Evolutionary conservation across 2,113 vertebrate genomes (phyloP), one percentile per base, ranked within the genome.

Genomic region (Malurus alboscapulatus): DNA sequence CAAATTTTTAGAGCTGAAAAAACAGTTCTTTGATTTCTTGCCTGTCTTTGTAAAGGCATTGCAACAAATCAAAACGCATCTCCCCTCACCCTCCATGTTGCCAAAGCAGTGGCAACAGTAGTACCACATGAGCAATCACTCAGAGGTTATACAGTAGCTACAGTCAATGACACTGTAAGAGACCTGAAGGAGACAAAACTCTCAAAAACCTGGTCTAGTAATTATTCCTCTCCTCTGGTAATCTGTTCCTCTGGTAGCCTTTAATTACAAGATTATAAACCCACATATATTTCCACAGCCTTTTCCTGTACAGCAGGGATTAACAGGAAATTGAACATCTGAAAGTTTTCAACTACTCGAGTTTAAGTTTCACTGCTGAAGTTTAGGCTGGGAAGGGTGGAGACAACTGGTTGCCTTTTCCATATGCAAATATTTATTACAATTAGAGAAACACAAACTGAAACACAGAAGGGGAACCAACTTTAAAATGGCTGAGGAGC

Each of bases 191-290:
- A 50, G 7, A 18, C 13, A 68, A 69, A 14, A 53, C 25, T 83
- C 50, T 22, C 6, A 34, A 66, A 62, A 17, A 50, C 2, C 15
- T 6, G 0, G 0, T 6, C 18, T 21, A 27, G 20, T 9, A 71
- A 66, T 29, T 8, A 14, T 38, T 30, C 30, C 48, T 32, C 26
- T 63, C 54, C 51, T 67, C 53, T 38, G 48, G 36, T 0, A 0
- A 47, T 53, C 26, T 57, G 22, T 18, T 84, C 47, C 22, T 51
- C 22, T 25, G 19, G 22, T 9, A 69, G 34, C 8, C 47, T 7
- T 25, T 66, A 72, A 67, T 75, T 40, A 55, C 44, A 78, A 62
- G 36, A 51, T 20, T 47, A 45, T 5, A 66, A 34, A n/a, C 13
- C 15, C 1, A 1, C 38, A 38, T 38, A 38, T 38, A 38, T 32